These are phyloP conservation scores for Falco concolor DNA, from an alignment of 2,797 vertebrate genomes.

Conservation along the genomic window DNA sequence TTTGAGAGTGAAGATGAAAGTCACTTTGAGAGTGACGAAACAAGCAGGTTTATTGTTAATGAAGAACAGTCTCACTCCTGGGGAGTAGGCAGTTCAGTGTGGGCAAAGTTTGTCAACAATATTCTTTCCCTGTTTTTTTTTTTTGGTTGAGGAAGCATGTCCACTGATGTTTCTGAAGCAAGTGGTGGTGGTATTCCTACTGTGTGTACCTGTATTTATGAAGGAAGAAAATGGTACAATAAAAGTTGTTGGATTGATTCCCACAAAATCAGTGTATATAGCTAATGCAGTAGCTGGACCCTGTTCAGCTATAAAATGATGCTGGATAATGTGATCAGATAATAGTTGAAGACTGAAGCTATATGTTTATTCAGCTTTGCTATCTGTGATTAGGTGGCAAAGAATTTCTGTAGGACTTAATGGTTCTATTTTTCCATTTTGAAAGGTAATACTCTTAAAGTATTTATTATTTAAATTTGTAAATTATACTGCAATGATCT, in stretches of 20 bases:
- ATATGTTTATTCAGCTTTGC: constrained; percentile 39
- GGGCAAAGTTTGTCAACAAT: not conserved
- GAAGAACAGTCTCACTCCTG: not conserved
- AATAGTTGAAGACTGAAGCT: not conserved
- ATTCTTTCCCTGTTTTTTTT: not conserved
- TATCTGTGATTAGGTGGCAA: constrained; percentile 25
- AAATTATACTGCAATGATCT: not conserved
- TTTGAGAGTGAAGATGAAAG: not conserved
- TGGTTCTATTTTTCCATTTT: not conserved
- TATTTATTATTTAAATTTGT: constrained; percentile 1
- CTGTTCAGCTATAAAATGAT: constrained; percentile 41
- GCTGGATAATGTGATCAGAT: constrained; percentile 31
- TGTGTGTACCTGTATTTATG: not conserved
- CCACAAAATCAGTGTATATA: not conserved
- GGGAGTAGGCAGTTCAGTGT: not conserved
- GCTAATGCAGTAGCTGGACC: constrained; percentile 49
- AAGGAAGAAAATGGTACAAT: not conserved
- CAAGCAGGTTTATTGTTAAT: not conserved
- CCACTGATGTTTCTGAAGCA: not conserved
- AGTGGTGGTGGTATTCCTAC: not conserved
- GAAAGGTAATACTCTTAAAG: constrained; percentile 3
- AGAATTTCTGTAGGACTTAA: constrained; percentile 30
- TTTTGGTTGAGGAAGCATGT: not conserved
- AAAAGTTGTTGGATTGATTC: constrained; percentile 15
- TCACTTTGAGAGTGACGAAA: not conserved